Conservation (phyloP, 1,140 invertebrate species). For the Marisa cornuarietis region DNA sequence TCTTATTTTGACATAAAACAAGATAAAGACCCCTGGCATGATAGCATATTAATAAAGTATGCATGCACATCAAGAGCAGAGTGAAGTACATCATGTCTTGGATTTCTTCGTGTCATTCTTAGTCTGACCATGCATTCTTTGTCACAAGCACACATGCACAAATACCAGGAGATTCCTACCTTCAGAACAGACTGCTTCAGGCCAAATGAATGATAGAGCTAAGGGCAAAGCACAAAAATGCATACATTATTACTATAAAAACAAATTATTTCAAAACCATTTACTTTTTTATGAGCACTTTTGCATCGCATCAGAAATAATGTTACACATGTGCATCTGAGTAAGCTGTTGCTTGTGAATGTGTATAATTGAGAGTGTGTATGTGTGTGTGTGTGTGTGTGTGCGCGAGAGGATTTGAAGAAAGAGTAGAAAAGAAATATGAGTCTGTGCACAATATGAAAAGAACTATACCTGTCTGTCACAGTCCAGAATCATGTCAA, state of each 20-base stretch:
- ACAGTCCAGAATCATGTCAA: slow-evolving; percentile 49
- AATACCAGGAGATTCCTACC: slow-evolving; percentile 22
- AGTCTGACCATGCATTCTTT: not conserved
- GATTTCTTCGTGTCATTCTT: not conserved
- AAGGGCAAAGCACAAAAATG: slow-evolving; percentile 17
- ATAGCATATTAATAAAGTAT: not conserved
- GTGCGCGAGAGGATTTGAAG: no score
- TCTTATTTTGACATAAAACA: not conserved
- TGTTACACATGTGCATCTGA: no score
- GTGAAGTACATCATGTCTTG: not conserved
- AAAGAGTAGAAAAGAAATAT: not conserved
- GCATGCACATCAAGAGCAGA: no score
- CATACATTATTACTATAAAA: no score
- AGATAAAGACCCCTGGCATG: not conserved
- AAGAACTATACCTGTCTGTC: slow-evolving; percentile 42
- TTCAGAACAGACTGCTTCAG: slow-evolving; percentile 45
- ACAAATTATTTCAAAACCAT: no score
- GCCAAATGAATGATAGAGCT: slow-evolving; percentile 51
- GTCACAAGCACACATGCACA: not conserved
- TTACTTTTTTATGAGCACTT: no score
- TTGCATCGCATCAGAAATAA: no score
- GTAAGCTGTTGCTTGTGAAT: no score
- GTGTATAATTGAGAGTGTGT: no score
- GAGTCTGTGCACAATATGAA: not conserved
- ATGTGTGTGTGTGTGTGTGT: no score